Evolutionary conservation across 64 coral and sea anemone genomes (phyloP).

Genomic region (Stichodactyla helianthus): DNA sequence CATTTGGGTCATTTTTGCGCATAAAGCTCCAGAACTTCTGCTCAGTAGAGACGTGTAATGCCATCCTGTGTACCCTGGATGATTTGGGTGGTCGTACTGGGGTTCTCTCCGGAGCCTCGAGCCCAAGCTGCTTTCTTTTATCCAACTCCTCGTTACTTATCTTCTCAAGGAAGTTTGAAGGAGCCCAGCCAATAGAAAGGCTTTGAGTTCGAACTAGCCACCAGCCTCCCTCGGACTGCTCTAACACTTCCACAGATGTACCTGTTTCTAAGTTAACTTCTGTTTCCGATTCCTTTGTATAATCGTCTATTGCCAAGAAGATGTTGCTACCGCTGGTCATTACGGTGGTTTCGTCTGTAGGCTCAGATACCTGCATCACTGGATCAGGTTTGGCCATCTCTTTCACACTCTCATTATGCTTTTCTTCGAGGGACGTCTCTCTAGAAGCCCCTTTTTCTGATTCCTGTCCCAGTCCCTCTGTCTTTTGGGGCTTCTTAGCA

Average conservation of each 20-base stretch:
- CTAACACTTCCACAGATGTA: slow-evolving; percentile 55
- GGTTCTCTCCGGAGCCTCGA: not conserved
- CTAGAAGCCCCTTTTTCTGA: not conserved
- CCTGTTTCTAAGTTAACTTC: slow-evolving; percentile 73
- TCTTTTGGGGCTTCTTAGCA: not conserved
- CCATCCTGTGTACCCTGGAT: slow-evolving; percentile 19
- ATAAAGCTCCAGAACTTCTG: slow-evolving; percentile 31
- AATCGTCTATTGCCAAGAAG: slow-evolving; percentile 30
- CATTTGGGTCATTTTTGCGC: not conserved
- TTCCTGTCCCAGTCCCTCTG: not conserved
- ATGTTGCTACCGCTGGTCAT: not conserved
- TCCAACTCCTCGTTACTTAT: not conserved
- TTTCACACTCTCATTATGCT: not conserved
- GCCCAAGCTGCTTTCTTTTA: not conserved
- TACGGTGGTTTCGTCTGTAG: slow-evolving; percentile 11
- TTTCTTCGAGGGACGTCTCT: not conserved
- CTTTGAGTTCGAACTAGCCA: slow-evolving; percentile 70
- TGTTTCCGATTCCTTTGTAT: slow-evolving; percentile 43
- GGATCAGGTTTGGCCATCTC: not conserved
- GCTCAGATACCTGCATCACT: not conserved
- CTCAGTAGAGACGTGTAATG: not conserved
- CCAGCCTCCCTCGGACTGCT: slow-evolving; percentile 70
- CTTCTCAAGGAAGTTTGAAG: slow-evolving; percentile 79
- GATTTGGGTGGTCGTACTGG: slow-evolving; percentile 41
- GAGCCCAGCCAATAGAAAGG: slow-evolving; percentile 75